Conservation (phyloP, 1,140 invertebrate species). For the Cepaea nemoralis region DNA sequence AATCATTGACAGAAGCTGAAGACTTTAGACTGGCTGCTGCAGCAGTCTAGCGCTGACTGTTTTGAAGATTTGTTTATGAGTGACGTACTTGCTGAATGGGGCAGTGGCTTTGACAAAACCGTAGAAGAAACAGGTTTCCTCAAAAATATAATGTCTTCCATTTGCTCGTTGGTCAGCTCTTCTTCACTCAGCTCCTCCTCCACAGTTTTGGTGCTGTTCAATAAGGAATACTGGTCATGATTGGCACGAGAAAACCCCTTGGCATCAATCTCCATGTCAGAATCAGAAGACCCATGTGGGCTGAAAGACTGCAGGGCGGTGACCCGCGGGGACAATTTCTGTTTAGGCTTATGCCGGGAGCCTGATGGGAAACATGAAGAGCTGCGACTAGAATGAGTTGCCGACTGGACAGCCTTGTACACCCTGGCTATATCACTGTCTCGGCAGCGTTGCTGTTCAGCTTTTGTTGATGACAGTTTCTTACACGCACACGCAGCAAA, state of each 20-base stretch:
- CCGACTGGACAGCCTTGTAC: constrained; percentile 11
- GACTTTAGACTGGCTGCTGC: neutral
- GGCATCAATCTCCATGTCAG: constrained; percentile 14
- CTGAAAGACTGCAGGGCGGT: constrained; percentile 32
- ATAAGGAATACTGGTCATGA: constrained; percentile 7
- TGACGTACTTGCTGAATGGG: neutral
- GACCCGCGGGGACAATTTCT: constrained; percentile 18
- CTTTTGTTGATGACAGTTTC: constrained; percentile 19
- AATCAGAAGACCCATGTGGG: constrained; percentile 38
- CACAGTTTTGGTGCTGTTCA: constrained; percentile 37
- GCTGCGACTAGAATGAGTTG: neutral
- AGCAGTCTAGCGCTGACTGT: neutral
- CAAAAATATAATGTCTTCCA: constrained; percentile 39
- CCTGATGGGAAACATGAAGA: constrained; percentile 7
- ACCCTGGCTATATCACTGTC: constrained; percentile 9
- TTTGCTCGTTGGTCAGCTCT: constrained; percentile 36
- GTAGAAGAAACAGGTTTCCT: constrained; percentile 24
- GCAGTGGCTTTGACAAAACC: neutral
- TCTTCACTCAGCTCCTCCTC: constrained; percentile 40
- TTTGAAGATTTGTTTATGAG: neutral
- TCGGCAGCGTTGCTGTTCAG: neutral
- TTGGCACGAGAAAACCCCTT: neutral
- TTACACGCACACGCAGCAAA: constrained; percentile 26
- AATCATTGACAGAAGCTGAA: neutral
- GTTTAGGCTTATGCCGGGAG: constrained; percentile 24